These are phyloP conservation scores for Dromococcyx pavoninus DNA, from an alignment of 2,797 vertebrate species.

Conservation along the genomic window DNA sequence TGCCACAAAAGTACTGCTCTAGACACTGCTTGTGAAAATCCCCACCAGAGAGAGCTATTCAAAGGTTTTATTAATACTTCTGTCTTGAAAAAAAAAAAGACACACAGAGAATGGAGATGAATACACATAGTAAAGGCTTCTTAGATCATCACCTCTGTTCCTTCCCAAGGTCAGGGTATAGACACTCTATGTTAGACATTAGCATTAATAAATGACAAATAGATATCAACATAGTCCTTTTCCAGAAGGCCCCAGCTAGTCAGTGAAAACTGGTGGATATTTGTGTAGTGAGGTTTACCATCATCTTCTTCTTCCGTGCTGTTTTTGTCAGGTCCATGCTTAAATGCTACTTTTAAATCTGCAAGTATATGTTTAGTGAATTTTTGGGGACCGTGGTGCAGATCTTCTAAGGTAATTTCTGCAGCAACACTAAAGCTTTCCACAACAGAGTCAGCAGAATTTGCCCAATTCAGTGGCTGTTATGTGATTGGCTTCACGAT, in stretches of 20 bases:
- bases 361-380: not conserved
- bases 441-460: not conserved
- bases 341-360: not conserved
- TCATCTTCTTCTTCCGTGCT: fast-evolving
- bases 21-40: not conserved
- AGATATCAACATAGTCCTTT: not conserved
- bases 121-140: not conserved
- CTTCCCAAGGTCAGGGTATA: not conserved
- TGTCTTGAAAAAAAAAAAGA: not conserved
- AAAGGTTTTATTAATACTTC: not conserved
- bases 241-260: not conserved
- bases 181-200: not conserved
- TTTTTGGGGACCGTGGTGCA: not conserved
- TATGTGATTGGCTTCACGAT: not conserved
- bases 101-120: not conserved
- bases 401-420: not conserved
- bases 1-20: not conserved
- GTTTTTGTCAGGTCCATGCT: not conserved
- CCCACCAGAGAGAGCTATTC: not conserved
- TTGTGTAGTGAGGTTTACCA: not conserved
- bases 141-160: not conserved
- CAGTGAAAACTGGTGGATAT: not conserved
- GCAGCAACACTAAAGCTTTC: not conserved
- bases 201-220: not conserved
- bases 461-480: not conserved